Percentiles rank a stretch among this genome's conserved stretches.
phyloP scores from a whole-genome alignment of 2,888 invertebrate genomes.

The Leptopterna dolabrata region DNA sequence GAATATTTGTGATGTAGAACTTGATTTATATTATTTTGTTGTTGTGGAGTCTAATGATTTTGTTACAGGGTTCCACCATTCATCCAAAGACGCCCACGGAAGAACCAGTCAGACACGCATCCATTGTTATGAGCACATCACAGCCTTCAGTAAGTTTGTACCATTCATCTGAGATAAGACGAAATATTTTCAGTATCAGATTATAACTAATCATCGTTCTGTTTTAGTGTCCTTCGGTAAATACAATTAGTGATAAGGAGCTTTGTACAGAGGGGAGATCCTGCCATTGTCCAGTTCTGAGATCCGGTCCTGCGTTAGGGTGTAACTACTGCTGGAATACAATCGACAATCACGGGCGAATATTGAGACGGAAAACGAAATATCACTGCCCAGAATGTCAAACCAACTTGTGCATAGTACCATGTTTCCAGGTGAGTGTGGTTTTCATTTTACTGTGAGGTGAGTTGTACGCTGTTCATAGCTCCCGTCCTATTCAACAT shows the following conservation, averaged over 20 bases:
- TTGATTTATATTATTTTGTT: background rate
- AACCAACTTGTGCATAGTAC: slow-evolving; percentile 89
- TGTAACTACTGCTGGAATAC: slow-evolving; percentile 94
- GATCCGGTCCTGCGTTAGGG: slow-evolving; percentile 85
- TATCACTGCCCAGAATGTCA: slow-evolving; percentile 92
- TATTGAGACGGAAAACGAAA: slow-evolving; percentile 86
- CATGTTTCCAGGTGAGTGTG: slow-evolving; percentile 79
- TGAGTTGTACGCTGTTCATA: too few relatives aligned
- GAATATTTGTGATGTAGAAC: too few relatives aligned
- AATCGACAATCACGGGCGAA: slow-evolving; percentile 83
- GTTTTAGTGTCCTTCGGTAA: background rate
- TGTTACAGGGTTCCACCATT: slow-evolving; percentile 1
- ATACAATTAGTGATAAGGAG: slow-evolving; percentile 10
- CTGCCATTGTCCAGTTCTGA: slow-evolving; percentile 85
- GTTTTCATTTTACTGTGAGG: background rate
- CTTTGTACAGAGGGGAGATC: slow-evolving; percentile 68
- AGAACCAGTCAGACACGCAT: slow-evolving; percentile 30
- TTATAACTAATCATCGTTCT: background rate
- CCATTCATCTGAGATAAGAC: background rate
- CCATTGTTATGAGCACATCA: slow-evolving; percentile 27
- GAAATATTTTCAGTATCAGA: too few relatives aligned
- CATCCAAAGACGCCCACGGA: background rate
- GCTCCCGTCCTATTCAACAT: too few relatives aligned
- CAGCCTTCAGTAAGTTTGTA: slow-evolving; percentile 22
- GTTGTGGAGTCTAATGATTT: background rate